Base-by-base conservation (phyloP, 2,113 vertebrate genomes). In the Beaufortia kweichowensis region DNA sequence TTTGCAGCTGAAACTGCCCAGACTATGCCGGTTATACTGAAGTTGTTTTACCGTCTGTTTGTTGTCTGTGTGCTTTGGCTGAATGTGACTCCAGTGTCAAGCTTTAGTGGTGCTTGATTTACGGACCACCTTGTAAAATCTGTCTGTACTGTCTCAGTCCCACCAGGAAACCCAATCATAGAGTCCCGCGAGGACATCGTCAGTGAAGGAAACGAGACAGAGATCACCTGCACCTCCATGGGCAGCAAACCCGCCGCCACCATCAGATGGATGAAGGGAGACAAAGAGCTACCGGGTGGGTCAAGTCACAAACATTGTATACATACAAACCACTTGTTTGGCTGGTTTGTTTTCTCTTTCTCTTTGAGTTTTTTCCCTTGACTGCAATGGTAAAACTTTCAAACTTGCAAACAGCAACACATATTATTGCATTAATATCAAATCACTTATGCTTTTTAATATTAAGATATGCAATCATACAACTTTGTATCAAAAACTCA, bases 211-310 rank as follows among this genome's bases (percentile, higher is more conserved):
- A 97, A 98, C 23, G 95, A 97, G 90, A 95, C 96, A 0, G 96
- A 99, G 89, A 94, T 99, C 89, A 98, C 95, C 88, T 99, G 97
- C 88, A 97, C 94, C 0, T 95, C 96, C 82, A 95, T 96, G 93
- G 96, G 96, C 92, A 98, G 97, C 87, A 96, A 96, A 86, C 97
- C 97, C 6, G 95, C 95, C 63, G 95, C 96, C 19, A 91, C 89
- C 71, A 98, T 99, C 91, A 90, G 92, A 87, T 99, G 97, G 97
- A 95, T 96, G 94, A 98, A 98, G 87, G 96, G 96, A 67, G 95
- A 94, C 90, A 95, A 95, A 85, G 96, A 98, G 88, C 92, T 98
- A 0, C 89, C 89, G 24, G 96, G 95, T 98, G 80, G 76, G 84
- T 69, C 55, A 75, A 57, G 46, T 19, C 21, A 15, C 64, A 21